Evolutionary conservation across 1,140 invertebrate species (phyloP).

Genomic region (Wasmannia auropunctata): DNA sequence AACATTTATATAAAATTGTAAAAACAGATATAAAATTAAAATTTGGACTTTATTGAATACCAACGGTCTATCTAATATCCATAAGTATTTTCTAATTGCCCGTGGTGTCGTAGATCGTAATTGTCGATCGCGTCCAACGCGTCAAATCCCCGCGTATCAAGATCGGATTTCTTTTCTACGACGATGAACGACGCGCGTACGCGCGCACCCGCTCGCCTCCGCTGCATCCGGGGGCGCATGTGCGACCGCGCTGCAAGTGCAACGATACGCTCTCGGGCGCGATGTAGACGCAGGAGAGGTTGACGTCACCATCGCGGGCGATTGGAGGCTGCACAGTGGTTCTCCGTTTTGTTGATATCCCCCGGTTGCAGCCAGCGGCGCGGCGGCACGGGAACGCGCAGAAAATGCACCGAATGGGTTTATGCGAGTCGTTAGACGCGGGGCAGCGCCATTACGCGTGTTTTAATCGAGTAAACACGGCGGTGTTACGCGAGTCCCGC

Average conservation of each 20-base stretch:
- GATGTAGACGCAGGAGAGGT: slow-evolving; percentile 56
- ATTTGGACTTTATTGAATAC: not conserved
- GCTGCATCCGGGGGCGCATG: not conserved
- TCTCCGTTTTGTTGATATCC: slow-evolving; percentile 80
- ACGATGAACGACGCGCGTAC: slow-evolving; percentile 13
- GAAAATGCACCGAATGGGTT: slow-evolving; percentile 24
- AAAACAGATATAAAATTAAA: not conserved
- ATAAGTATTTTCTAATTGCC: not conserved
- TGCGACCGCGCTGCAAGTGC: slow-evolving; percentile 38
- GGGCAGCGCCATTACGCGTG: not conserved
- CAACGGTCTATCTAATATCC: not conserved
- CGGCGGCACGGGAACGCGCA: slow-evolving; percentile 60
- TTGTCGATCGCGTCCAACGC: not conserved
- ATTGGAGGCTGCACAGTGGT: slow-evolving; percentile 76
- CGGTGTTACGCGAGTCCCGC: slow-evolving; percentile 44
- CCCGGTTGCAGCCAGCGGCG: slow-evolving; percentile 7
- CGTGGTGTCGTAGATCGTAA: not conserved
- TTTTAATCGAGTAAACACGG: slow-evolving; percentile 56
- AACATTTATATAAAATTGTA: not conserved
- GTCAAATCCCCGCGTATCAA: not conserved
- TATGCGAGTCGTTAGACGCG: slow-evolving; percentile 12
- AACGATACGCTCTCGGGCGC: slow-evolving; percentile 59
- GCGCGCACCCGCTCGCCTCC: not conserved
- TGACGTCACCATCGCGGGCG: slow-evolving; percentile 71
- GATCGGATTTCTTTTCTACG: slow-evolving; percentile 11